Evolutionary conservation across 2,888 invertebrate species (phyloP), one percentile per base, ranked within the genome.

Genomic region (Lasioglossum leucozonium): DNA sequence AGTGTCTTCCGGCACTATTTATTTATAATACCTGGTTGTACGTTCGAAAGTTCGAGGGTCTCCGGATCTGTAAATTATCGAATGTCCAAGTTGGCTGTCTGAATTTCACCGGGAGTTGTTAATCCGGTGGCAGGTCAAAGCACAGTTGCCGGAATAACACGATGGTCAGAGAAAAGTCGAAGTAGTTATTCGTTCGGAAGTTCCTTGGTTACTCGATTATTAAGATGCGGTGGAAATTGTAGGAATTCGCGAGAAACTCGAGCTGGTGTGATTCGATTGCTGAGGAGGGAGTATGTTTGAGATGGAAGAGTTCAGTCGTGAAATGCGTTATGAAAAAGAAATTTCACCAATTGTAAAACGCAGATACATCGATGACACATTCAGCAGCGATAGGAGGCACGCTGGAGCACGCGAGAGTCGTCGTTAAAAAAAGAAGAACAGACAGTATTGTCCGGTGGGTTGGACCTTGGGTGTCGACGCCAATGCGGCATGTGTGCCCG

Each of bases 401-500:
- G 11, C 8, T 42, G 2, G 2, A 22, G 22, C 4, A n/a, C 11
- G n/a, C n/a, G 3, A 16, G 30, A 71, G 5, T 16, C 10, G 26
- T 16, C 71, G 5, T 65, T 55, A 37, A 44, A n/a, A 76, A 85
- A 47, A 77, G 85, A 84, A 89, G n/a, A n/a, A n/a, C n/a, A n/a
- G n/a, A 89, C 83, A 82, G 75, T 87, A 86, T 91, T 93, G 93
- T 93, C 92, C 92, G 90, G 62, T 82, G 51, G 0, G 79, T 76
- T 82, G 87, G 89, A 87, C 85, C 85, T 84, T 88, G 81, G 58
- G 72, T 80, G 58, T 51, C 76, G 89, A 93, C 93, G 92, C 93
- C 92, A 91, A 86, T 94, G 94, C 88, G 89, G 91, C 93, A 93
- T 93, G 92, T 93, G 93, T 90, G 91, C 90, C 88, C 84, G 87